Percentiles rank a stretch among this genome's conserved stretches.
Evolutionary conservation across 1,140 invertebrate genomes (phyloP).

Genomic region (Euwallacea fornicatus): DNA sequence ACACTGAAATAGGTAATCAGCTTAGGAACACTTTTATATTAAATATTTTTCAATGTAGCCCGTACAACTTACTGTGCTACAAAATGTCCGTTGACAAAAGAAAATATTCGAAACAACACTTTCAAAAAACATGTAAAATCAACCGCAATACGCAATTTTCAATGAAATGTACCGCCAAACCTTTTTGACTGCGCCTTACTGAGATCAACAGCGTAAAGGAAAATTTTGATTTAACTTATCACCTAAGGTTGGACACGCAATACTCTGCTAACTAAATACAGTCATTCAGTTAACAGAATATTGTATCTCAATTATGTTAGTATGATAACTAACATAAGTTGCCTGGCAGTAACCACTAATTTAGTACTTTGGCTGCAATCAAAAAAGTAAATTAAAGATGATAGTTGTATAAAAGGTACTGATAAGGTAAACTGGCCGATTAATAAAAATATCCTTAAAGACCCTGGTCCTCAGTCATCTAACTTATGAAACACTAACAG

Average conservation of each 20-base stretch:
- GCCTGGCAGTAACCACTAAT: too few relatives aligned
- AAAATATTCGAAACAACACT: conserved; percentile 53
- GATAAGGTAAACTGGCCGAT: conserved; percentile 24
- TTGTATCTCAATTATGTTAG: too few relatives aligned
- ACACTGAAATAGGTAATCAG: conserved; percentile 52
- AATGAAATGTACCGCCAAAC: conserved; percentile 2
- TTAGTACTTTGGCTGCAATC: too few relatives aligned
- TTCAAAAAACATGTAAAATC: conserved; percentile 40
- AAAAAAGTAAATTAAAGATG: too few relatives aligned
- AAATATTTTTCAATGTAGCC: conserved; percentile 46
- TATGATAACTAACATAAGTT: too few relatives aligned
- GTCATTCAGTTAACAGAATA: too few relatives aligned
- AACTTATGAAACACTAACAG: conserved; percentile 33
- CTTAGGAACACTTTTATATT: conserved; percentile 51
- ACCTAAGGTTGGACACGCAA: too few relatives aligned
- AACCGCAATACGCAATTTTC: not conserved
- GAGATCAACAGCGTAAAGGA: conserved; percentile 19
- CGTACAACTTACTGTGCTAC: conserved; percentile 48
- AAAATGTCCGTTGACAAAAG: conserved; percentile 49
- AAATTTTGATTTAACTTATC: conserved; percentile 3
- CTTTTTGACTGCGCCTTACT: not conserved
- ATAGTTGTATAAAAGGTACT: too few relatives aligned
- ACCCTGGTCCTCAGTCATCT: conserved; percentile 37
- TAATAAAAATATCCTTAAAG: conserved; percentile 20
- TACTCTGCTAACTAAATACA: too few relatives aligned